A percentile compares a stretch with the other conserved stretches of the same genome.
Conservation (phyloP, 2,888 invertebrate genomes). For the Microdon myrmicae region DNA sequence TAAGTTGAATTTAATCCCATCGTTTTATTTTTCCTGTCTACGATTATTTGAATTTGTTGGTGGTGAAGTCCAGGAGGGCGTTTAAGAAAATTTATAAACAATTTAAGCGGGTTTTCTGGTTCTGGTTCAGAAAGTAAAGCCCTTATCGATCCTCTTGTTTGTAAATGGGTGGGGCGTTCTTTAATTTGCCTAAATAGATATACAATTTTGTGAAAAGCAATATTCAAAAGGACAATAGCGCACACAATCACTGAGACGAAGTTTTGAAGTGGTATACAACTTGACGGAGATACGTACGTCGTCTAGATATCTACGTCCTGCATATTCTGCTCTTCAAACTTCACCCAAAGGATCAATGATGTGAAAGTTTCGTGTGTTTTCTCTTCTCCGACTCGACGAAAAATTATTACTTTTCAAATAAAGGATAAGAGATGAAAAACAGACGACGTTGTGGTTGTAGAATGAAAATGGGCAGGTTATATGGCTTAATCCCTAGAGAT, state of each 20-base stretch:
- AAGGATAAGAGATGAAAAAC: conserved; percentile 27
- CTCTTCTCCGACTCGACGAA: conserved; percentile 13
- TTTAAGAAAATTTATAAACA: conserved; percentile 35
- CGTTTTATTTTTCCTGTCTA: not conserved
- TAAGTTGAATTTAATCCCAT: conserved; percentile 7
- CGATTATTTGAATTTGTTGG: not conserved
- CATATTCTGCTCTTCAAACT: conserved; percentile 24
- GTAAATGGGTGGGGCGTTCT: conserved; percentile 5
- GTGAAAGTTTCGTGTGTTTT: conserved; percentile 41
- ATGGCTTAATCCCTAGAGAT: conserved; percentile 33
- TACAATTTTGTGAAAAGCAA: conserved; percentile 32
- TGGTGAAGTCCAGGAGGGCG: not conserved
- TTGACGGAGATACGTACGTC: conserved; percentile 23
- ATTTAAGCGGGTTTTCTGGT: conserved; percentile 32
- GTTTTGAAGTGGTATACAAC: conserved; percentile 24
- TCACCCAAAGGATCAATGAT: conserved; percentile 51
- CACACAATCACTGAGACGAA: conserved; percentile 5
- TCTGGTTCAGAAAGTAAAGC: conserved; percentile 11
- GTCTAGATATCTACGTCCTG: no score
- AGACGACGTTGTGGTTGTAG: not conserved
- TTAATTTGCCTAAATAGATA: conserved; percentile 37
- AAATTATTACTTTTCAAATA: conserved; percentile 49
- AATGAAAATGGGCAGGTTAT: conserved; percentile 9
- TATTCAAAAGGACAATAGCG: conserved; percentile 33
- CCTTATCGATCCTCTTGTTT: conserved; percentile 2